A percentile compares a stretch with the other conserved stretches of the same genome.
phyloP scores from a whole-genome alignment of 2,888 invertebrate species.

The Drosophila pseudotakahashii region DNA sequence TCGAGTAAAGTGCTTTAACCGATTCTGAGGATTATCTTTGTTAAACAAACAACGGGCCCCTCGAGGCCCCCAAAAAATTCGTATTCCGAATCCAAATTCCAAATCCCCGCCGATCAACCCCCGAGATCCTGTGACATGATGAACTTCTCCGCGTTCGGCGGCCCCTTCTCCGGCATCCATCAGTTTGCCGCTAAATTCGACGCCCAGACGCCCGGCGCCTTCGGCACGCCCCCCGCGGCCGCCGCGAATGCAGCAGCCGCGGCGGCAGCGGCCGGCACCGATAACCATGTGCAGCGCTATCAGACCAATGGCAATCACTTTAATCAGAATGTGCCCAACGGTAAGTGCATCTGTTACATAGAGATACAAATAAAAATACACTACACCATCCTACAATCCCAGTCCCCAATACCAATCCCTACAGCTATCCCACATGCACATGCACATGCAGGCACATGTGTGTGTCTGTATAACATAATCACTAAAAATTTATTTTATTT shows the following conservation, averaged over 20 bases:
- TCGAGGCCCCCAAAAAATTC: slow-evolving; percentile 8
- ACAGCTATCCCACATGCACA: slow-evolving; percentile 11
- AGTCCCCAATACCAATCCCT: not conserved
- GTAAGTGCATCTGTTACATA: slow-evolving; percentile 72
- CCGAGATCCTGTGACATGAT: slow-evolving; percentile 79
- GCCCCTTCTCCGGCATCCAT: slow-evolving; percentile 84
- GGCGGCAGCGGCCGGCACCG: slow-evolving; percentile 67
- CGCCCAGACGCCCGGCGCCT: slow-evolving; percentile 83
- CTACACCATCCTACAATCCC: not conserved
- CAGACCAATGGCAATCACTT: slow-evolving; percentile 85
- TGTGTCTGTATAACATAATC: slow-evolving; percentile 74
- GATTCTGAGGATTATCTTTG: slow-evolving; percentile 17
- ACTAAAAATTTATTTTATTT: slow-evolving; percentile 80
- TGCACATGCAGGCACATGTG: slow-evolving; percentile 60
- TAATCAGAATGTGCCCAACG: slow-evolving; percentile 84
- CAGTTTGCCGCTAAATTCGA: slow-evolving; percentile 85
- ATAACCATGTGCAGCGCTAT: slow-evolving; percentile 84
- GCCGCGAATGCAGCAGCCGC: slow-evolving; percentile 74
- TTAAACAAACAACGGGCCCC: slow-evolving; percentile 8
- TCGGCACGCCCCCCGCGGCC: slow-evolving; percentile 82
- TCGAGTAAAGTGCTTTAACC: slow-evolving; percentile 26
- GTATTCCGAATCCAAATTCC: not conserved
- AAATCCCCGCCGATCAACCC: slow-evolving; percentile 1
- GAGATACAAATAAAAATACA: not conserved
- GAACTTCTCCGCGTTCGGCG: slow-evolving; percentile 85